A percentile compares a stretch with the other conserved stretches of the same genome.
Evolutionary conservation across 2,888 invertebrate genomes (phyloP).

Genomic region (Drosophila pegasa): DNA sequence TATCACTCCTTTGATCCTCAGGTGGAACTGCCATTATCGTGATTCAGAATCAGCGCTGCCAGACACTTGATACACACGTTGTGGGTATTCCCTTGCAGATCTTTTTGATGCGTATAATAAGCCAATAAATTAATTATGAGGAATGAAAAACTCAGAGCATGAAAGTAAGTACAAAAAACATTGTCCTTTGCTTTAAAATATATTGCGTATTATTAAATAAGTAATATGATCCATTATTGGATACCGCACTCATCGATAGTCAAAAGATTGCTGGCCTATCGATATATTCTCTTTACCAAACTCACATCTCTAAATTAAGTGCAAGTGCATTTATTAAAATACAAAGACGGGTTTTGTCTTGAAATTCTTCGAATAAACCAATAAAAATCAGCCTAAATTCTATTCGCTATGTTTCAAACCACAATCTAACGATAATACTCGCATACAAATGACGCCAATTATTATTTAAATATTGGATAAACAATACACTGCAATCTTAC

Average conservation of each 20-base stretch:
- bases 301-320: slow-evolving; percentile 32
- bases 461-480: slow-evolving; percentile 19
- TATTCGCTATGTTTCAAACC: neutral
- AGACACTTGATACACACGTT: neutral
- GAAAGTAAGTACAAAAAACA: neutral
- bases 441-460: slow-evolving; percentile 12
- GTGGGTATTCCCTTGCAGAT: slow-evolving; percentile 1
- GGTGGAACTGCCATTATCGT: slow-evolving; percentile 32
- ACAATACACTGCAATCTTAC: slow-evolving; percentile 13
- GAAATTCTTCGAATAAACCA: neutral
- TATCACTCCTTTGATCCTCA: slow-evolving; percentile 3
- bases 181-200: neutral
- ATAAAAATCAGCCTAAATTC: slow-evolving; percentile 3
- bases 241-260: neutral
- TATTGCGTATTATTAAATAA: neutral
- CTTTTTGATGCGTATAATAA: neutral
- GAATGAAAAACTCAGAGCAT: neutral
- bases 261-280: neutral
- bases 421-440: slow-evolving; percentile 12
- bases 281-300: slow-evolving; percentile 1
- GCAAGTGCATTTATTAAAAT: slow-evolving; percentile 51
- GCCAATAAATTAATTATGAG: too few species aligned
- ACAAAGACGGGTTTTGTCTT: slow-evolving; percentile 28
- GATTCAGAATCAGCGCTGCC: neutral
- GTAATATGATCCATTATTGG: neutral